phyloP scores from a whole-genome alignment of 2,113 vertebrate species.

The Rhinopomastus cyanomelas region DNA sequence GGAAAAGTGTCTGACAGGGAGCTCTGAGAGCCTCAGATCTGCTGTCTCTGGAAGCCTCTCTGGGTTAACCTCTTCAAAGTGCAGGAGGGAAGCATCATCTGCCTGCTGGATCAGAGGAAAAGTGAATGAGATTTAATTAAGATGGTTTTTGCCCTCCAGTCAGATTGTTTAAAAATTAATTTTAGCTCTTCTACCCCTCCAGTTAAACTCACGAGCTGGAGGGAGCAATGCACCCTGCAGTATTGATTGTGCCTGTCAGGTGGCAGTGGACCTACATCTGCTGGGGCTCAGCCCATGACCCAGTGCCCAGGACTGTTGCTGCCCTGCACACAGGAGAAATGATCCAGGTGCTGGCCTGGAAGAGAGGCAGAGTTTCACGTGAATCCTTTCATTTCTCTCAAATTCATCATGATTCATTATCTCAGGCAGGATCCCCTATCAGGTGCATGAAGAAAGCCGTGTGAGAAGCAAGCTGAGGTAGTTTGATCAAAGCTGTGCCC shows the following conservation, averaged over 20 bases:
- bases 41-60: background rate
- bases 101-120: constrained; percentile 41
- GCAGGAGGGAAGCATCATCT: constrained; percentile 1
- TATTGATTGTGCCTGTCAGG: background rate
- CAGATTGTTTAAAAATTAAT: constrained; percentile 37
- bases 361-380: background rate
- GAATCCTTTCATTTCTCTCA: constrained; percentile 49
- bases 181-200: background rate
- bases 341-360: background rate
- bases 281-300: background rate
- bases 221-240: background rate
- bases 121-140: constrained; percentile 41
- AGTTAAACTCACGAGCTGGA: background rate
- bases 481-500: constrained; percentile 56
- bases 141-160: constrained; percentile 41
- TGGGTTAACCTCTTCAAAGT: constrained; percentile 4
- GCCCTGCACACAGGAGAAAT: background rate
- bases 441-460: constrained; percentile 45
- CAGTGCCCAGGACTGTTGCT: background rate
- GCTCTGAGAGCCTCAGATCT: background rate
- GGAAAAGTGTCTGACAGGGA: background rate
- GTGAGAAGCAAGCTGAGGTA: constrained; percentile 22
- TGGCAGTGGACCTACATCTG: background rate
- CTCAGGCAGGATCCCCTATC: constrained; percentile 46
- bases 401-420: constrained; percentile 55